Base-by-base conservation (phyloP, 2,797 vertebrate species). In the Menidia menidia region DNA sequence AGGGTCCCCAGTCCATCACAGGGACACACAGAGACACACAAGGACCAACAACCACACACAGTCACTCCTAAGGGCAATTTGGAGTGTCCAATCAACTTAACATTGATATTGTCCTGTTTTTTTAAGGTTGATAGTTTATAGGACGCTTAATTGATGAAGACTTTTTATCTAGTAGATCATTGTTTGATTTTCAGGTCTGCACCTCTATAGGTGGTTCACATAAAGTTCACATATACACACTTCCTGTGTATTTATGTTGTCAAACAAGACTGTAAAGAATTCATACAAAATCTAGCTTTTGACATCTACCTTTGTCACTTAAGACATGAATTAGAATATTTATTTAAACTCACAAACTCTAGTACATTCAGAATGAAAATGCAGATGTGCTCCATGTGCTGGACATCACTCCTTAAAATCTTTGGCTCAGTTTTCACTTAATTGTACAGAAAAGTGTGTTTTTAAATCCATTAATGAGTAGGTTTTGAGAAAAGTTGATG, bases 381-480 rank as follows among this genome's bases (percentile, higher is more conserved):
- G 25, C 39, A 79, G 66, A 75, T 64, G 42, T 66, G 56, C 74
- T 63, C 67, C 75, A 73, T 78, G 73, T 67, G 76, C 63, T 18
- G 33, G 11, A 57, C 19, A 13, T 68, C 65, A 18, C 56, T 59
- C 75, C 72, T 64, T 67, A 25, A 73, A 72, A 56, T 53, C 64
- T 19, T 45, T 68, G 62, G 52, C 51, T 63, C 62, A 47, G 56
- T 78, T 69, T 55, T 68, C 42, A 30, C 51, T 39, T 4, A 1
- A 57, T 42, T 19, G 44, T 15, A 60, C 33, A 73, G 31, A 59
- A 67, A 33, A 61, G 63, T 57, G 50, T 83, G 63, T 19, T 66
- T 35, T 67, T 14, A 48, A 62, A 66, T 43, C 25, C 19, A 43
- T 47, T 19, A 63, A 57, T 54, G 30, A 39, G 12, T 48, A 41